Evolutionary conservation across 2,888 invertebrate genomes (phyloP), one percentile per base, ranked within the genome.

Genomic region (Odontomyia ornata): DNA sequence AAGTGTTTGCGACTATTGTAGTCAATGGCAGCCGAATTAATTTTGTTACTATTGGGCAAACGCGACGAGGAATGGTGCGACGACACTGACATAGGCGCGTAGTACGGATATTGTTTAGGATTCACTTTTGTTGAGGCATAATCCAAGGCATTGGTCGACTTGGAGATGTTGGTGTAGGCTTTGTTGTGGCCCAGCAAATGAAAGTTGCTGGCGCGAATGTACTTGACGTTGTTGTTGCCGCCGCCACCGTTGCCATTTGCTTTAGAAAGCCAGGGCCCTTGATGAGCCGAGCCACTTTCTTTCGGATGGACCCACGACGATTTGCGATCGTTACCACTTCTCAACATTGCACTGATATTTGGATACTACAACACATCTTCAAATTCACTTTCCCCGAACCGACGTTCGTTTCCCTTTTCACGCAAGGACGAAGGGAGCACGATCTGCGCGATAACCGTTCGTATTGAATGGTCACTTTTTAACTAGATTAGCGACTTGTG

Each of bases 331-430:
- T 69, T 69, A 13, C 47, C 69, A 69, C 60, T 73, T 57, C 73
- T 73, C 21, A 73, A 73, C 73, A 73, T 73, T 73, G 73, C 73
- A 73, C 73, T 36, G 73, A 73, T 73, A 9, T 69, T 69, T 69
- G 23, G 11, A 13, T 15, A n/a, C n/a, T n/a, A 21, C 57, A 57
- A 60, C 73, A 73, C 73, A 73, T 73, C 60, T 73, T 57, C 27
- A 7, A 23, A 69, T 25, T 46, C 69, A 69, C 46, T 36, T n/a
- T 36, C 36, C 4, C 21, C 60, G 25, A 60, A 7, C 13, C 60
- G 18, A 23, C 3, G 15, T 7, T 5, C 60, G 60, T 23, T 15
- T 60, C 60, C 60, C 23, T 25, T 60, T 21, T 23, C 60, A n/a
- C n/a, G 25, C 9, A 5, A 52, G 52, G 52, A 52, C 4, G 2